Percentiles rank a stretch among this genome's conserved stretches.
Conservation (phyloP, 2,888 invertebrate species). For the Gasteruption jaculator region DNA sequence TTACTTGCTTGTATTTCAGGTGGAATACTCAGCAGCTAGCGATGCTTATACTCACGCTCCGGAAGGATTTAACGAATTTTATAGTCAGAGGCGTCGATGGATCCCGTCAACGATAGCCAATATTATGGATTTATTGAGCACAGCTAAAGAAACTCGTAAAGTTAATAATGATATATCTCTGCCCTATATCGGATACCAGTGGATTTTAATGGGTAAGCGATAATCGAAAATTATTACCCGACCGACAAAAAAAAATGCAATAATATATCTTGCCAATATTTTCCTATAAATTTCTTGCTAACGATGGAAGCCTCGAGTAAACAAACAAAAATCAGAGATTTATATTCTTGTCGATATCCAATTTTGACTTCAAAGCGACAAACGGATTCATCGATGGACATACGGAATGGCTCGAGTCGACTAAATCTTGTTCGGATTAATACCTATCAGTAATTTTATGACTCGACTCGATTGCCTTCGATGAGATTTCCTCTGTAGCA, state of each 20-base stretch:
- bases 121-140: constrained; percentile 79
- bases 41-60: constrained; percentile 95
- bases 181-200: constrained; percentile 72
- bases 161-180: constrained; percentile 87
- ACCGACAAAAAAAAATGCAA: too few species aligned
- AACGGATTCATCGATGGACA: too few species aligned
- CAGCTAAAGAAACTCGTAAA: constrained; percentile 72
- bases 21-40: constrained; percentile 93
- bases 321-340: too few species aligned
- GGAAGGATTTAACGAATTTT: constrained; percentile 89
- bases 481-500: too few species aligned
- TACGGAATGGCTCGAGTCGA: too few species aligned
- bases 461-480: too few species aligned
- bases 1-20: constrained; percentile 23
- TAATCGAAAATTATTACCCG: too few species aligned
- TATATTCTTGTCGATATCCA: too few species aligned
- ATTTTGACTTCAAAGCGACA: too few species aligned
- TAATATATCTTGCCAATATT: constrained; percentile 1
- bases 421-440: too few species aligned
- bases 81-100: constrained; percentile 91
- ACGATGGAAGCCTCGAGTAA: too few species aligned
- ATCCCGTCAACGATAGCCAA: constrained; percentile 96
- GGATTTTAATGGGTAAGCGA: constrained; percentile 61
- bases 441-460: too few species aligned
- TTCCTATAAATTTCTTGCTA: constrained; percentile 2